Conservation (phyloP, 2,888 invertebrate genomes). For the Allacma fusca region DNA sequence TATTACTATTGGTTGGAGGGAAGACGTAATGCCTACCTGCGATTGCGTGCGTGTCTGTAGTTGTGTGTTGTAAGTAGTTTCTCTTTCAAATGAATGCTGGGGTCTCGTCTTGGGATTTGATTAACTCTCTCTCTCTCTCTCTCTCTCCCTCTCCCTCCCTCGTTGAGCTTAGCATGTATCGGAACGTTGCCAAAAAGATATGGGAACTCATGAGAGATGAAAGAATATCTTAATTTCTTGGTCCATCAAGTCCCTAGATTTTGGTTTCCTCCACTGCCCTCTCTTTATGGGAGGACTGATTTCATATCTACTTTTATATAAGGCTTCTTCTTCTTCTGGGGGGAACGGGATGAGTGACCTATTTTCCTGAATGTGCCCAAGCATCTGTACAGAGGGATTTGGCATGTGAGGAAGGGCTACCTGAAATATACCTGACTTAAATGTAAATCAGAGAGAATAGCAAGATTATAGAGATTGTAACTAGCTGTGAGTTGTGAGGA, state of each 20-base stretch:
- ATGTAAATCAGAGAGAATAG: constrained; percentile 42
- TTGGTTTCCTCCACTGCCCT: no score
- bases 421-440: constrained; percentile 40
- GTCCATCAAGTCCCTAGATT: constrained; percentile 12
- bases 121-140: no score
- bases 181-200: constrained; percentile 39
- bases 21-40: neutral
- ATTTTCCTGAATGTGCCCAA: neutral
- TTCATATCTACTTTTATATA: no score
- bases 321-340: no score
- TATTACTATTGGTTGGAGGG: neutral
- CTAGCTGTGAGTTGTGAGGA: neutral
- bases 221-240: constrained; percentile 36
- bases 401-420: constrained; percentile 1
- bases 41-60: neutral
- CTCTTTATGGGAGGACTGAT: no score
- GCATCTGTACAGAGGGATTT: neutral
- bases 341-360: neutral
- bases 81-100: no score
- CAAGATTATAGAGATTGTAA: constrained; percentile 1
- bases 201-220: constrained; percentile 24
- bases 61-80: neutral
- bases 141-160: no score
- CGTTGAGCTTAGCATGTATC: neutral
- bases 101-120: no score